phyloP scores from a whole-genome alignment of 2,113 vertebrate genomes.

The Phalacrocorax aristotelis region DNA sequence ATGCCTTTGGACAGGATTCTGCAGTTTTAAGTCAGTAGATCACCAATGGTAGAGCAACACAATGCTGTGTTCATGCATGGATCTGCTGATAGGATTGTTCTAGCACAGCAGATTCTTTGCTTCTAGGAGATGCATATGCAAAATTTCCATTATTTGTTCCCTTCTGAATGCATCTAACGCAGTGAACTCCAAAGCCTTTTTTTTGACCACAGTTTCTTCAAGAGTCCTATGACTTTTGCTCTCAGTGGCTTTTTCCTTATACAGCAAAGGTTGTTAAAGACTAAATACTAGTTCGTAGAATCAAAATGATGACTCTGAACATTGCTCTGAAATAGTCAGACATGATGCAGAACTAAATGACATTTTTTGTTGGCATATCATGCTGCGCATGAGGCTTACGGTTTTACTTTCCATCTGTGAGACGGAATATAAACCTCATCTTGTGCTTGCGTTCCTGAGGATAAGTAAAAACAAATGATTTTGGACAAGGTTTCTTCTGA shows the following conservation, averaged over 20 bases:
- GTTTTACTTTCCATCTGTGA: not conserved
- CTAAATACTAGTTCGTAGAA: not conserved
- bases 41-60: not conserved
- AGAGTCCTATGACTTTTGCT: not conserved
- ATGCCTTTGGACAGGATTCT: not conserved
- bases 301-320: not conserved
- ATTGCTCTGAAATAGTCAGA: not conserved
- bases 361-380: not conserved
- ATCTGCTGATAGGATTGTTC: not conserved
- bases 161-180: not conserved
- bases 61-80: not conserved
- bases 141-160: not conserved
- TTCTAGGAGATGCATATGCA: not conserved
- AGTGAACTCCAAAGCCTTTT: not conserved
- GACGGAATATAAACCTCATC: not conserved
- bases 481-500: not conserved
- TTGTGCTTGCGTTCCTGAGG: not conserved
- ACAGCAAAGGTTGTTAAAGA: too few relatives aligned
- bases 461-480: not conserved
- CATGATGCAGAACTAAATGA: not conserved
- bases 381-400: rapidly evolving
- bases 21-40: not conserved
- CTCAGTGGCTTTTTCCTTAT: not conserved
- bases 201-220: not conserved
- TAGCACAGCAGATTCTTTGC: not conserved